Evolutionary conservation across 1,140 invertebrate genomes (phyloP).

Genomic region (Atta texana): DNA sequence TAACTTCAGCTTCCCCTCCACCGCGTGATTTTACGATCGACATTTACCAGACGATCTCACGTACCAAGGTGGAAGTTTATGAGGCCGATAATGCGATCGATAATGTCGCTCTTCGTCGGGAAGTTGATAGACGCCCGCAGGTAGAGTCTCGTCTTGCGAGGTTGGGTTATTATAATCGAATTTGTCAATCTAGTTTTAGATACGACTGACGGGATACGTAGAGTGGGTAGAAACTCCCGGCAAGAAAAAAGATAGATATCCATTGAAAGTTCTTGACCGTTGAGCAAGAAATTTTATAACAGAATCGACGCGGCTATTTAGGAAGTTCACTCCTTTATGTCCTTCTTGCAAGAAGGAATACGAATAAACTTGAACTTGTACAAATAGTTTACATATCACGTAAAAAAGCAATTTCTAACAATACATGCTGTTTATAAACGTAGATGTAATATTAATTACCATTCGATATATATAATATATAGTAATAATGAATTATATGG

Average conservation of each 20-base stretch:
- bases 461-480: conserved; percentile 3
- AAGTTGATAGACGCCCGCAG: conserved; percentile 66
- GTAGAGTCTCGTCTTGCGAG: not conserved
- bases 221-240: conserved; percentile 23
- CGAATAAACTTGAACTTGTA: not conserved
- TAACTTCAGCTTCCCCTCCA: conserved; percentile 46
- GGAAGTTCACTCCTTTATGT: conserved; percentile 24
- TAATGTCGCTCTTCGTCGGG: conserved; percentile 71
- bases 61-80: conserved; percentile 71
- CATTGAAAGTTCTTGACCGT: conserved; percentile 47
- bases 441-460: conserved; percentile 37
- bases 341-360: not conserved
- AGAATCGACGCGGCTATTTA: conserved; percentile 25
- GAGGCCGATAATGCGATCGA: conserved; percentile 75
- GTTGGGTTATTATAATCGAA: conserved; percentile 70
- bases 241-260: conserved; percentile 19
- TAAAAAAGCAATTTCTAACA: not conserved
- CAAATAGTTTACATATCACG: not conserved
- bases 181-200: conserved; percentile 65
- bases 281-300: conserved; percentile 55
- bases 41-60: conserved; percentile 69
- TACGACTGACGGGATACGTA: conserved; percentile 52
- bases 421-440: not conserved
- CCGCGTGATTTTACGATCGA: conserved; percentile 74
- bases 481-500: conserved; percentile 28